phyloP scores from a whole-genome alignment of 1,140 invertebrate genomes.

The Drosophila pruinosa region DNA sequence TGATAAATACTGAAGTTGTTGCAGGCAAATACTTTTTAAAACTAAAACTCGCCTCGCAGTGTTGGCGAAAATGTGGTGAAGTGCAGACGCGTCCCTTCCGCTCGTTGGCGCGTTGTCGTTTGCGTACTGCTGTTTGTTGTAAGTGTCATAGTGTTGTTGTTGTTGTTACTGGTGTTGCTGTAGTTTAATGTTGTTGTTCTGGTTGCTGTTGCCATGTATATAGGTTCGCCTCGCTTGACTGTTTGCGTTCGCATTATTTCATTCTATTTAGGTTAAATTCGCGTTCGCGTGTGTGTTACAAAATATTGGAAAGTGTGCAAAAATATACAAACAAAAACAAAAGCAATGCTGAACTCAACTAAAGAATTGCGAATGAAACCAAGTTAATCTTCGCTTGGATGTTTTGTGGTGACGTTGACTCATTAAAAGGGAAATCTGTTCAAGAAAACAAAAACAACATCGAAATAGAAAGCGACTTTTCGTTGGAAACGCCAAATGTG shows the following conservation, averaged over 20 bases:
- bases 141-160: constrained; percentile 28
- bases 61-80: constrained; percentile 55
- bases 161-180: constrained; percentile 16
- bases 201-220: constrained; percentile 45
- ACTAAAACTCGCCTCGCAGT: constrained; percentile 49
- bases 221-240: constrained; percentile 33
- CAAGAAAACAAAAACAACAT: constrained; percentile 36
- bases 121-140: constrained; percentile 24
- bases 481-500: constrained; percentile 18
- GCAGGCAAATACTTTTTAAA: constrained; percentile 39
- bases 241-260: constrained; percentile 43
- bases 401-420: constrained; percentile 53
- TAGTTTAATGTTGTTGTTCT: neutral
- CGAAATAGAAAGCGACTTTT: constrained; percentile 67
- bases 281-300: constrained; percentile 67
- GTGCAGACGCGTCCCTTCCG: constrained; percentile 48
- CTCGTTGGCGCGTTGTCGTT: constrained; percentile 46
- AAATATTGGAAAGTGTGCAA: constrained; percentile 78
- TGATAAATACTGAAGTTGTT: constrained; percentile 36
- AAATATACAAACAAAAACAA: constrained; percentile 47
- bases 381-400: constrained; percentile 11
- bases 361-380: neutral
- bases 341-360: constrained; percentile 7
- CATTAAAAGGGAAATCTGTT: constrained; percentile 64
- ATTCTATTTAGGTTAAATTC: constrained; percentile 76